Percentiles rank a stretch among this genome's conserved stretches.
These are phyloP conservation scores for Verasper variegatus DNA, from an alignment of 2,113 vertebrate species.

Conservation along the genomic window DNA sequence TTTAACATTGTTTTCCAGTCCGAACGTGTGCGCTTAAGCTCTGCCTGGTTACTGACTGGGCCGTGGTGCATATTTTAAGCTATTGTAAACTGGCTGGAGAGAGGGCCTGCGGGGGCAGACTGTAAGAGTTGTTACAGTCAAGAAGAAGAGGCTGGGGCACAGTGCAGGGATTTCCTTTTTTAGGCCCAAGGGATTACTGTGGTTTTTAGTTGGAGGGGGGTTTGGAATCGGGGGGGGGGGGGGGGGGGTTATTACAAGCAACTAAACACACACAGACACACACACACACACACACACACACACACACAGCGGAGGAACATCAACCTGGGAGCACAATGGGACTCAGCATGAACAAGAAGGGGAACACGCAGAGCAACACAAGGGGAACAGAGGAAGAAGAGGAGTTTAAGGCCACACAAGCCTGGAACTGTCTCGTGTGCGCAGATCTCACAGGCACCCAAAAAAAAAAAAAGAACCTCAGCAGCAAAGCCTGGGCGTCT, in stretches of 20 bases:
- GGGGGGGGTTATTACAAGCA: constrained; percentile 30
- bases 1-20: constrained; percentile 5
- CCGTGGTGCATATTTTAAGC: constrained; percentile 20
- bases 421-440: neutral
- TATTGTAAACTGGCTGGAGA: constrained; percentile 22
- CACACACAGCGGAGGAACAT: constrained; percentile 22
- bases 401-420: constrained; percentile 40
- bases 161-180: constrained; percentile 67
- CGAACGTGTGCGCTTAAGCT: neutral
- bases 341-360: constrained; percentile 41
- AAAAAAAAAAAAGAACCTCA: neutral
- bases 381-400: constrained; percentile 20
- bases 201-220: constrained; percentile 33
- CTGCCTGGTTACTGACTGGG: constrained; percentile 6
- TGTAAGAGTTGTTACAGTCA: constrained; percentile 20
- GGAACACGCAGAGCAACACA: constrained; percentile 40
- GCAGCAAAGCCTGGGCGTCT: neutral
- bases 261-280: constrained; percentile 28
- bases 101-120: constrained; percentile 5
- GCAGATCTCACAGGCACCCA: neutral
- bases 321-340: constrained; percentile 44
- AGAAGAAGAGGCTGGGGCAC: constrained; percentile 44
- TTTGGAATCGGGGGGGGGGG: neutral
- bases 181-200: constrained; percentile 61
- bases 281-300: too few species aligned